These are phyloP conservation scores for Ptychobarbus kaznakovi DNA, from an alignment of 2,797 vertebrate species.

Conservation along the genomic window DNA sequence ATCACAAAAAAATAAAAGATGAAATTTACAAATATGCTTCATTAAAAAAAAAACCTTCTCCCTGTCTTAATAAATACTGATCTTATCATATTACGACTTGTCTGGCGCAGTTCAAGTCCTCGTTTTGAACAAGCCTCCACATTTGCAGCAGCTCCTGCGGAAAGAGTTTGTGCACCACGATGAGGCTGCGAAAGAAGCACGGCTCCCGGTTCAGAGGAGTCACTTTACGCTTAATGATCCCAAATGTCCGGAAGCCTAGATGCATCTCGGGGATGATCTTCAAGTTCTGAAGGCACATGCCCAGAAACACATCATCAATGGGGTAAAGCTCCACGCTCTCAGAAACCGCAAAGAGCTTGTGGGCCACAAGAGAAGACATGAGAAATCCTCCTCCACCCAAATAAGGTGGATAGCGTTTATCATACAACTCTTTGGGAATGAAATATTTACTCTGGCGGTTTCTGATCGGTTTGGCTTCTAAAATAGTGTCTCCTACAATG, in stretches of 20 bases:
- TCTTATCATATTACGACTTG: slow-evolving; percentile 58
- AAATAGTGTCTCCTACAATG: slow-evolving; percentile 87
- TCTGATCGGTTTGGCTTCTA: slow-evolving; percentile 82
- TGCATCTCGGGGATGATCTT: slow-evolving; percentile 79
- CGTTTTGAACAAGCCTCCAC: slow-evolving; percentile 80
- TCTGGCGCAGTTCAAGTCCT: slow-evolving; percentile 76
- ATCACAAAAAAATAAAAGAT: not conserved
- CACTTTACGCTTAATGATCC: slow-evolving; percentile 73
- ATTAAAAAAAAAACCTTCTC: not conserved
- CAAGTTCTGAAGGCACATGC: slow-evolving; percentile 83
- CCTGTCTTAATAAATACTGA: not conserved
- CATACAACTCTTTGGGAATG: slow-evolving; percentile 82
- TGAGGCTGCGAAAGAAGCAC: slow-evolving; percentile 84
- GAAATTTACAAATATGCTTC: not conserved
- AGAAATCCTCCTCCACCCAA: slow-evolving; percentile 86
- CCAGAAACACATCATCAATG: slow-evolving; percentile 90
- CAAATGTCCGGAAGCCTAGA: slow-evolving; percentile 82
- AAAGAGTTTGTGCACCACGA: slow-evolving; percentile 87
- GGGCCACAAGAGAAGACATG: slow-evolving; percentile 77
- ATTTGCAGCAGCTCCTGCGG: slow-evolving; percentile 81
- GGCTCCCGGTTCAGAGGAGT: slow-evolving; percentile 84
- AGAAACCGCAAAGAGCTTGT: slow-evolving; percentile 72
- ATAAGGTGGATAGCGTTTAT: slow-evolving; percentile 83
- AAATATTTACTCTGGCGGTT: slow-evolving; percentile 87
- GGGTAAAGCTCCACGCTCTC: slow-evolving; percentile 83